Base-by-base conservation (phyloP, 2,888 invertebrate species). In the Agrotis ipsilon region DNA sequence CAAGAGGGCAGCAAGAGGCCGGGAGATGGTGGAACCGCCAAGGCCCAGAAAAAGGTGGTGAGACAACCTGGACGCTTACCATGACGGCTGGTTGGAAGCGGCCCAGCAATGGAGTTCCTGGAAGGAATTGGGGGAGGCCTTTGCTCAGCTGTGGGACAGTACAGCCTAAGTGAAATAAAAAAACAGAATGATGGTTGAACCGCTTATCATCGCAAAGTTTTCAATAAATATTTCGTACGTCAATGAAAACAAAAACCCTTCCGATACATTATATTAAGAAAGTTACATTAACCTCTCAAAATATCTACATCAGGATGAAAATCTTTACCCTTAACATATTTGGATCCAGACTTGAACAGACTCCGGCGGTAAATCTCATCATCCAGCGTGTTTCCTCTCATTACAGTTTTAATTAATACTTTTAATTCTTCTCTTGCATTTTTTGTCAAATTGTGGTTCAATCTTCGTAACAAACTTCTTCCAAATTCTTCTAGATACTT, bases 271-370 rank as follows among this genome's bases (percentile, higher is more conserved):
- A 57, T 45, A 70, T 21, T 62, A 7, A 0, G 2, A 21, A 43
- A 21, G 16, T 45, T 3, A 13, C 21, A 21, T 43, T 19, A 67
- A 16, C 3, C 5, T 6, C 18, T 16, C 13, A 48, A 7, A 43
- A 61, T n/a, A 13, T 59, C 51, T 24, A 70, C 0, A 14, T 64
- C 60, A 6, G 64, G 3, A 32, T 45, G 16, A 16, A 68, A 55
- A 61, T 85, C 79, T 39, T 73, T 62, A 9, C 60, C 78, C 6
- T 49, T 82, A 2, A 87, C 83, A 77, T 87, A 88, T 32, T 59
- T 70, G 0, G 92, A 90, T 4, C 92, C 92, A 46, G 72, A 72
- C 3, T 80, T 76, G 45, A 92, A 82, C 32, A 92, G 79, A 21
- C 80, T 64, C 9, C 39, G 39, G 3, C 86, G 49, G 51, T 72